Evolutionary conservation across 2,113 vertebrate species (phyloP), one percentile per base, ranked within the genome.

Genomic region (Otis tarda): DNA sequence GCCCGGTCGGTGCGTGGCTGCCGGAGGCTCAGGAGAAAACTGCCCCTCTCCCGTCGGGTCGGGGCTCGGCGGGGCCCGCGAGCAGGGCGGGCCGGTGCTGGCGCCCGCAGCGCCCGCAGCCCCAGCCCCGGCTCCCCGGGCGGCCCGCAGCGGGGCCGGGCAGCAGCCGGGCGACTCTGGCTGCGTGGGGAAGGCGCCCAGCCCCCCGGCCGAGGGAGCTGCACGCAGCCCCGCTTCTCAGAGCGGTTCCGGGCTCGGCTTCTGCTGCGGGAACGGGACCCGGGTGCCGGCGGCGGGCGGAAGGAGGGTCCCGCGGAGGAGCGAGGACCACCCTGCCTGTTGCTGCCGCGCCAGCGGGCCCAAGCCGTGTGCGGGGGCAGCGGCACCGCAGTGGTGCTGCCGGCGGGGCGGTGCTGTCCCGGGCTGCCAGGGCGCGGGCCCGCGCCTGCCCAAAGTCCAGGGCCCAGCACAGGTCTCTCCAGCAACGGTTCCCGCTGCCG

Each of bases 401-500:
- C 59, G 23, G 33, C 37, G 57, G 60, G 79, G 76, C 75, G 49
- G 11, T 3, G 41, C 70, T 55, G 75, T 15, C 61, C 70, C 31
- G 1, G 7, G 39, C 57, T 41, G 61, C 37, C 78, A 39, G 27
- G 18, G 24, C 78, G 0, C 23, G 5, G 45, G 65, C 70, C 65
- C 8, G 1, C 1, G 37, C 20, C 81, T 77, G 57, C 90, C 73
- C 45, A 74, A 53, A 93, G 25, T 45, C 16, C 70, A 69, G 35
- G 33, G 63, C 69, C 57, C 55, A 12, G 45, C 61, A n/a, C 39
- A 41, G 74, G 75, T 79, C 57, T 57, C 65, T 87, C 67, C 67
- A 75, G 76, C 79, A 88, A 83, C 5, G 47, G 53, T 65, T 92
- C 61, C 75, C 79, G 52, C 70, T 59, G 89, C 78, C 71, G 90